Percentiles rank a stretch among this genome's conserved stretches.
Conservation (phyloP, 2,888 invertebrate species). For the Troides oblongomaculatus region DNA sequence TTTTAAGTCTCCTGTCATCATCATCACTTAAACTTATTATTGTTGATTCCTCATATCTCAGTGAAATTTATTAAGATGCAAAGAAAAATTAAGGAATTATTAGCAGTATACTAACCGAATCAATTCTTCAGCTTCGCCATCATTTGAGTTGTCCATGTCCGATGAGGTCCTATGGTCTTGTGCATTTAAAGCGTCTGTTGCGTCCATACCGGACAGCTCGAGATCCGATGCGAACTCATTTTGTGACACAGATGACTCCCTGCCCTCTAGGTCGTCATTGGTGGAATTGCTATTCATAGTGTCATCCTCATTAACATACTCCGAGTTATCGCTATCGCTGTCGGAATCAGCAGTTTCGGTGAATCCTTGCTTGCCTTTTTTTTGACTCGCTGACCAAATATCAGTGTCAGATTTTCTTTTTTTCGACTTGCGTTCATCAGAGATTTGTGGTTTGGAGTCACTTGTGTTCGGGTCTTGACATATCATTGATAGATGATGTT, state of each 20-base stretch:
- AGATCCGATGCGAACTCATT: conserved; percentile 82
- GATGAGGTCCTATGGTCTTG: conserved; percentile 70
- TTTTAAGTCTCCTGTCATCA: too few relatives aligned
- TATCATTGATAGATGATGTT: conserved; percentile 69
- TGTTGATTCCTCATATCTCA: neutral
- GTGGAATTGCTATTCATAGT: conserved; percentile 72
- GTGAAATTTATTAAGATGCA: neutral
- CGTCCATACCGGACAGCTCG: conserved; percentile 82
- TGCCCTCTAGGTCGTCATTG: conserved; percentile 66
- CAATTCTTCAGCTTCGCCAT: conserved; percentile 82
- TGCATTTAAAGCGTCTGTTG: conserved; percentile 76
- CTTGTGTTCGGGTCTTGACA: conserved; percentile 56
- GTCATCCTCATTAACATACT: conserved; percentile 71
- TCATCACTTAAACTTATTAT: too few relatives aligned
- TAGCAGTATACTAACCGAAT: conserved; percentile 60
- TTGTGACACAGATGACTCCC: conserved; percentile 70
- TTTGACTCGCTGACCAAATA: conserved; percentile 80
- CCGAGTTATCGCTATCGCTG: conserved; percentile 73
- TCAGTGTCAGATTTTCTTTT: conserved; percentile 82
- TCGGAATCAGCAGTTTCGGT: conserved; percentile 83
- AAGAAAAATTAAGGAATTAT: conserved; percentile 5
- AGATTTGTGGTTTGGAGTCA: conserved; percentile 51
- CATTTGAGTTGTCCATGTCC: conserved; percentile 82
- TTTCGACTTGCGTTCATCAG: conserved; percentile 75
- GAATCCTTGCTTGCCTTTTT: conserved; percentile 81